phyloP scores from a whole-genome alignment of 1,140 invertebrate species.

The Spodoptera frugiperda region DNA sequence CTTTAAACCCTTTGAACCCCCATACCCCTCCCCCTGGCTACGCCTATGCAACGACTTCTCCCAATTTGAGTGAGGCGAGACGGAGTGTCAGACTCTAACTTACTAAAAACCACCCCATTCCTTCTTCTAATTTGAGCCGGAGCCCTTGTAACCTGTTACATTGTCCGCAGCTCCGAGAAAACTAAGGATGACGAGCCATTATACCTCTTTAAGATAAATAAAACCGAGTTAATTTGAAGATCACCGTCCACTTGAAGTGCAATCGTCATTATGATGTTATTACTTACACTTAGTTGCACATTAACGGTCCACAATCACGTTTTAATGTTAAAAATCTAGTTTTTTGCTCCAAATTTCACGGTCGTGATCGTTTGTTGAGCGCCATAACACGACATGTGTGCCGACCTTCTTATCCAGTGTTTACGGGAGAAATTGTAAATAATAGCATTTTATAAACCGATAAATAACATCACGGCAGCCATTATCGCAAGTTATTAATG shows the following conservation, averaged over 20 bases:
- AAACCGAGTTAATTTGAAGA: not conserved
- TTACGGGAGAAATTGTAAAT: conserved; percentile 24
- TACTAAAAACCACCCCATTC: too few species aligned
- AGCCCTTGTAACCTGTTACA: too few species aligned
- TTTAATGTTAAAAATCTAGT: conserved; percentile 62
- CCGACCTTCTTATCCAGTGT: conserved; percentile 52
- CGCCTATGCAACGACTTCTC: too few species aligned
- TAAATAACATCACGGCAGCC: conserved; percentile 5
- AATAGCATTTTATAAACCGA: conserved; percentile 13
- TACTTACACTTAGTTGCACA: conserved; percentile 29
- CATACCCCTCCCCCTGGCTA: too few species aligned
- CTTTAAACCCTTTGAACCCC: too few species aligned
- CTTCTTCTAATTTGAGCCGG: too few species aligned
- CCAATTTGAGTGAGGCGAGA: too few species aligned
- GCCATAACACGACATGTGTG: conserved; percentile 37
- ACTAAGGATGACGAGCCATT: too few species aligned
- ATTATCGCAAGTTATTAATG: not conserved
- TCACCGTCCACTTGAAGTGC: conserved; percentile 7
- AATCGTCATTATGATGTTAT: not conserved
- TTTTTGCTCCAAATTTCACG: conserved; percentile 69
- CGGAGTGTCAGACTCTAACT: too few species aligned
- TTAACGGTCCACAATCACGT: conserved; percentile 43
- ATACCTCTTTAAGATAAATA: too few species aligned
- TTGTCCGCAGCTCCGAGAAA: too few species aligned
- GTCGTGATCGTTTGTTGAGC: conserved; percentile 53